Conservation (phyloP, 2,888 invertebrate genomes). For the Thereva unica region DNA sequence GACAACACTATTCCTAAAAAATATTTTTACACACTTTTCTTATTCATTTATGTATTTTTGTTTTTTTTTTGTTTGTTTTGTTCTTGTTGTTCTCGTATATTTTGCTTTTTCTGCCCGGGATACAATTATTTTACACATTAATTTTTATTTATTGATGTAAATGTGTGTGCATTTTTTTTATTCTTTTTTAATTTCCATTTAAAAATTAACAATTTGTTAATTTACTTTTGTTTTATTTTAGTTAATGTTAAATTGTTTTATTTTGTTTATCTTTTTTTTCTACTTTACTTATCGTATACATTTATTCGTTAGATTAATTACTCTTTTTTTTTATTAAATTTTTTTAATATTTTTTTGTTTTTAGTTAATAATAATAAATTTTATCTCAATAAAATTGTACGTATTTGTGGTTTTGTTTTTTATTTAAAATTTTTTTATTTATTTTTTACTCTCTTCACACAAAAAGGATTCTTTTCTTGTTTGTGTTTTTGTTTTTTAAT, state of each 20-base stretch:
- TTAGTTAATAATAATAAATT: conserved; percentile 10
- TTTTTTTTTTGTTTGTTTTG: too few species aligned
- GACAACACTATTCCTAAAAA: conserved; percentile 6
- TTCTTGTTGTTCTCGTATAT: too few species aligned
- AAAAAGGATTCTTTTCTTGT: conserved; percentile 27
- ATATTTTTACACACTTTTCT: conserved; percentile 19
- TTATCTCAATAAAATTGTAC: conserved; percentile 27
- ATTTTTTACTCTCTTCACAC: conserved; percentile 21
- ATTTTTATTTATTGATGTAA: too few species aligned
- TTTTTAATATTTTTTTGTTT: not conserved
- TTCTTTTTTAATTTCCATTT: too few species aligned
- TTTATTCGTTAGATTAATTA: conserved; percentile 26
- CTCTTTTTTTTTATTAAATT: conserved; percentile 11
- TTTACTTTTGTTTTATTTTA: too few species aligned
- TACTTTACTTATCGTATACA: conserved; percentile 33
- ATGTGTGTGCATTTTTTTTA: too few species aligned
- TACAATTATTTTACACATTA: too few species aligned
- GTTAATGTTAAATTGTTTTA: too few species aligned
- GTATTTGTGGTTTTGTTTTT: conserved; percentile 24
- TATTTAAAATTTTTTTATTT: conserved; percentile 21
- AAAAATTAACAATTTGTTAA: too few species aligned
- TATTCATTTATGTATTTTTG: conserved; percentile 3
- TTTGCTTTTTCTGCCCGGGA: too few species aligned
- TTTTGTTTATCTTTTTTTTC: conserved; percentile 14
- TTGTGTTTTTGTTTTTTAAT: conserved; percentile 26